Percentiles rank a stretch among this genome's conserved stretches.
phyloP scores from a whole-genome alignment of 2,888 invertebrate genomes.

The Ormyrus nitidulus region DNA sequence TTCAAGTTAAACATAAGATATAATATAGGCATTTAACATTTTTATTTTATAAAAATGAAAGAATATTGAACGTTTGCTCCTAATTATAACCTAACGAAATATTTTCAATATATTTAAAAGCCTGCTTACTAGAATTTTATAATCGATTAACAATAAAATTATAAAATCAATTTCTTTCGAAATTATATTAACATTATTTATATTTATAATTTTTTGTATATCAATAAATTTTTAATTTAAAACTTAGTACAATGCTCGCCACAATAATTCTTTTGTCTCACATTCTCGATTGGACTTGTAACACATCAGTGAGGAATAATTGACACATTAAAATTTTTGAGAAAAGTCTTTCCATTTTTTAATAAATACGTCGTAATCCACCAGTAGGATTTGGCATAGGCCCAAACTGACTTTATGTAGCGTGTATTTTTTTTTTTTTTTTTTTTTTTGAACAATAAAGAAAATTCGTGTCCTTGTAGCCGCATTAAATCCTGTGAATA shows the following conservation, averaged over 20 bases:
- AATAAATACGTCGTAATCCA: constrained; percentile 47
- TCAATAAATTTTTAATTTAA: constrained; percentile 32
- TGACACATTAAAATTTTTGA: constrained; percentile 57
- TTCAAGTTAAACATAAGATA: constrained; percentile 30
- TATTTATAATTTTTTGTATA: constrained; percentile 31
- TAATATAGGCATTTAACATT: constrained; percentile 39
- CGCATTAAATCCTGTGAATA: constrained; percentile 45
- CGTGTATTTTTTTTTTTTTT: constrained; percentile 28
- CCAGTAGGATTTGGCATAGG: constrained; percentile 41
- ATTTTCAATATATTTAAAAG: constrained; percentile 25
- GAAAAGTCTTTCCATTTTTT: constrained; percentile 52
- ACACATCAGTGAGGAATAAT: constrained; percentile 55
- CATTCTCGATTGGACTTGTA: constrained; percentile 49
- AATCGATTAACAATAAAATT: constrained; percentile 24
- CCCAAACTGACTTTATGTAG: constrained; percentile 50
- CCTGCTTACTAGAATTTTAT: background rate
- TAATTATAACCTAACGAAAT: constrained; percentile 14
- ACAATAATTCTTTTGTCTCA: constrained; percentile 38
- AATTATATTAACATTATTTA: constrained; percentile 39
- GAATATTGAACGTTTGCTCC: constrained; percentile 10
- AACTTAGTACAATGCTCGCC: constrained; percentile 27
- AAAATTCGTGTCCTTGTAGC: constrained; percentile 35
- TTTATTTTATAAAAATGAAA: constrained; percentile 44
- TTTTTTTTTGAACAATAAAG: constrained; percentile 13
- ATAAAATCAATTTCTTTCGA: constrained; percentile 18